Conservation (phyloP, 2,888 invertebrate species). For the Choreutis nemorana region DNA sequence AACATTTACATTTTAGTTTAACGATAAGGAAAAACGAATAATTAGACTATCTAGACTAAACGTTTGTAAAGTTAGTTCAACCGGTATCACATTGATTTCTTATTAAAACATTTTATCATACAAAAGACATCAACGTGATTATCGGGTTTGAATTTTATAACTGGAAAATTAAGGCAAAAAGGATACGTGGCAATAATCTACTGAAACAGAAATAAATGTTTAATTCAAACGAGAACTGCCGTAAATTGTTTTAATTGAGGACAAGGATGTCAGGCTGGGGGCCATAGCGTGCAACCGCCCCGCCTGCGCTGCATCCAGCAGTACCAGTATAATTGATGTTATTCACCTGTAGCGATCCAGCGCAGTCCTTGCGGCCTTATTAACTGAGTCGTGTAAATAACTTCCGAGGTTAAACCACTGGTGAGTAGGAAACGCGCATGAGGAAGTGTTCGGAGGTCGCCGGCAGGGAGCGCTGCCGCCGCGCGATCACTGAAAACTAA, state of each 20-base stretch:
- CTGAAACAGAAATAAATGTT: slow-evolving; percentile 26
- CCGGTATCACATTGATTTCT: no score
- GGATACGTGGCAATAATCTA: no score
- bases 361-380: slow-evolving; percentile 21
- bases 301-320: slow-evolving; percentile 19
- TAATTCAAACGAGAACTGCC: slow-evolving; percentile 42
- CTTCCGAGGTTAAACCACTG: no score
- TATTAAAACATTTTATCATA: no score
- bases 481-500: slow-evolving; percentile 60
- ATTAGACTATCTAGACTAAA: no score
- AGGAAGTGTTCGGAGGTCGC: slow-evolving; percentile 47
- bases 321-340: slow-evolving; percentile 20
- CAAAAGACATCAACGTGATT: no score
- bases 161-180: no score
- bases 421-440: slow-evolving; percentile 12
- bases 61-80: no score
- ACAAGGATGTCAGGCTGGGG: slow-evolving; percentile 48
- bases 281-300: slow-evolving; percentile 13
- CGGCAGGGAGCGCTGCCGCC: slow-evolving; percentile 49
- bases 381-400: no score
- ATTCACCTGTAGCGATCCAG: slow-evolving; percentile 31
- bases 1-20: no score
- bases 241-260: slow-evolving; percentile 57
- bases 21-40: no score
- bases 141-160: no score